A percentile compares a stretch with the other conserved stretches of the same genome.
phyloP scores from a whole-genome alignment of 2,113 vertebrate genomes.

The Apodemus sylvaticus region DNA sequence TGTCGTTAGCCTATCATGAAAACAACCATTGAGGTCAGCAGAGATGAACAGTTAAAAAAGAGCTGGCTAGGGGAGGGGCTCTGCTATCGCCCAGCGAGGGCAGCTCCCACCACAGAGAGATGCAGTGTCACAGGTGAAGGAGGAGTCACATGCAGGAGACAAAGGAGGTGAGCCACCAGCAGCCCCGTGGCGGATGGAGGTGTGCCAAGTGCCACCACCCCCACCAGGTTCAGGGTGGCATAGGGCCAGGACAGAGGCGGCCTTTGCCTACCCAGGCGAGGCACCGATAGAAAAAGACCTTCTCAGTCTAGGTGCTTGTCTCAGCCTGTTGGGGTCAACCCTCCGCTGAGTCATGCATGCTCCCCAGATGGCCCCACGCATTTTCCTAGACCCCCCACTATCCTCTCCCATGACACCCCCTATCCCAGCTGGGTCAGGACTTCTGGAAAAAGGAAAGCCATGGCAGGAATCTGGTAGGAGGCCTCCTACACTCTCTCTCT shows the following conservation, averaged over 20 bases:
- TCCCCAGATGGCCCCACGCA: no score
- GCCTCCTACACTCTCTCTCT: background rate
- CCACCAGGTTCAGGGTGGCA: background rate
- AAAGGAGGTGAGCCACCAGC: background rate
- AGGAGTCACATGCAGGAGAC: background rate
- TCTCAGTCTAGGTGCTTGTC: background rate
- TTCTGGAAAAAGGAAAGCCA: background rate
- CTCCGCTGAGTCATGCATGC: accelerated
- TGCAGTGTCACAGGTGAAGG: background rate
- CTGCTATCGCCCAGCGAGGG: background rate
- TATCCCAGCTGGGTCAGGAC: background rate
- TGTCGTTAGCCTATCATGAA: background rate
- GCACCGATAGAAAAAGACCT: background rate
- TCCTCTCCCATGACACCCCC: background rate
- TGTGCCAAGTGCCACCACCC: accelerated
- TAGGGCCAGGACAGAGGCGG: accelerated
- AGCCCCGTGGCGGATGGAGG: accelerated
- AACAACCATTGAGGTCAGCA: background rate
- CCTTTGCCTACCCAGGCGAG: background rate
- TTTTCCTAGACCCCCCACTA: background rate
- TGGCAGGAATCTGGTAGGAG: background rate
- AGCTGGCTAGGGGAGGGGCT: background rate
- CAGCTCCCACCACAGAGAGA: background rate
- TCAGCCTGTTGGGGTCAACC: background rate
- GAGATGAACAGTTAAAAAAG: background rate